Evolutionary conservation across 2,113 vertebrate genomes (phyloP).

Genomic region (Prionailurus bengalensis): DNA sequence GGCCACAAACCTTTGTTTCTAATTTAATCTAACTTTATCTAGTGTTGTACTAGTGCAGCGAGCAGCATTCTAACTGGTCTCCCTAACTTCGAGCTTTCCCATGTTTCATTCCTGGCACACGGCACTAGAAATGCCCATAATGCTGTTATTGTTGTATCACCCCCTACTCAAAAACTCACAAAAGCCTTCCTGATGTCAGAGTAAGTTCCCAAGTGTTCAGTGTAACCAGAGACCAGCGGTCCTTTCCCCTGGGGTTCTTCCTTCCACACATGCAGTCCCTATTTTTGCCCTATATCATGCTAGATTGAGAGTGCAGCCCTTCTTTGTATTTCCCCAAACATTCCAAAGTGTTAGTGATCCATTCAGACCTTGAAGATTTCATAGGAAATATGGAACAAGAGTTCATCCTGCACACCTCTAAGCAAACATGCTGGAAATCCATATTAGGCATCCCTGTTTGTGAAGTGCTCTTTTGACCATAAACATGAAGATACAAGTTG

Average conservation of each 20-base stretch:
- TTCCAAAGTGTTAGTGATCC: neutral
- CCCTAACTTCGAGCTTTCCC: neutral
- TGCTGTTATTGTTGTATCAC: neutral
- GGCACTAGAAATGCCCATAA: neutral
- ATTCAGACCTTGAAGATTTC: neutral
- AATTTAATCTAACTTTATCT: neutral
- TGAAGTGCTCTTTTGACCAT: neutral
- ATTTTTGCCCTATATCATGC: neutral
- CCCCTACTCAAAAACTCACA: neutral
- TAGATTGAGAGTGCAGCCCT: neutral
- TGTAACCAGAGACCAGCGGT: neutral
- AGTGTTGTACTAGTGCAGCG: neutral
- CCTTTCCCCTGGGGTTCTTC: neutral
- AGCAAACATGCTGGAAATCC: neutral
- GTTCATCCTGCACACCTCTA: neutral
- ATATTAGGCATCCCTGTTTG: neutral
- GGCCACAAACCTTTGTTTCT: neutral
- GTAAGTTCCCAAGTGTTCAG: neutral
- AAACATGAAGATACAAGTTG: neutral
- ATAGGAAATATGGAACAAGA: fast-evolving
- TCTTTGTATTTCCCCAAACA: neutral
- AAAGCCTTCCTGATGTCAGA: neutral
- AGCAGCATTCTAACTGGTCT: neutral
- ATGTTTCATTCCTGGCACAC: neutral
- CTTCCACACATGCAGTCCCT: neutral